phyloP scores from a whole-genome alignment of 2,797 vertebrate genomes.

The Sitta carolinensis region DNA sequence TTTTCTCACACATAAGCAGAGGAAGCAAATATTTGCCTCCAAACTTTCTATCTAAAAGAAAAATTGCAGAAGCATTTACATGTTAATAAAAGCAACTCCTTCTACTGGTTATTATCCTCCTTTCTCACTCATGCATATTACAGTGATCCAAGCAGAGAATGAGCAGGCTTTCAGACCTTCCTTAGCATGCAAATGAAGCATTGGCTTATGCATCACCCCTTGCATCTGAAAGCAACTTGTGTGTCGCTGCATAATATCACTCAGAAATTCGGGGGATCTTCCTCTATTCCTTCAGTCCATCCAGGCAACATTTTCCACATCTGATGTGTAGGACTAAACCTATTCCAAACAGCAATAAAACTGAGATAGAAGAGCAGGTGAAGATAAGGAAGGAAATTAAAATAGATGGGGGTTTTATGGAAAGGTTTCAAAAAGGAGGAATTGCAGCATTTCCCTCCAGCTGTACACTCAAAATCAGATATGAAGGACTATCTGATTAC shows the following conservation, averaged over 20 bases:
- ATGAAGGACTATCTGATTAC: conserved; percentile 23
- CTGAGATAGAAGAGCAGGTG: not conserved
- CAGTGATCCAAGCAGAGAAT: conserved; percentile 35
- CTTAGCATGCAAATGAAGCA: conserved; percentile 58
- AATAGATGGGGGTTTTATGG: not conserved
- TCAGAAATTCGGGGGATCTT: not conserved
- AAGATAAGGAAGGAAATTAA: conserved; percentile 41
- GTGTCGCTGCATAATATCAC: not conserved
- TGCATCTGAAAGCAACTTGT: conserved; percentile 19
- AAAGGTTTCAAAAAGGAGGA: not conserved
- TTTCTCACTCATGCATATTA: conserved; percentile 61
- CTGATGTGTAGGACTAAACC: not conserved
- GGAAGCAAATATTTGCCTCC: conserved; percentile 32
- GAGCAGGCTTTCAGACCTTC: conserved; percentile 45
- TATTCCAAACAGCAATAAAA: conserved; percentile 3
- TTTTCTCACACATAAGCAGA: conserved; percentile 3
- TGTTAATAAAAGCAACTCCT: conserved; percentile 61
- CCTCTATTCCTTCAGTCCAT: not conserved
- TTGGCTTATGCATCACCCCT: not conserved
- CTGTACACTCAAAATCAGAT: conserved; percentile 36
- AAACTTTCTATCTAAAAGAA: conserved; percentile 14
- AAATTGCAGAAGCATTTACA: conserved; percentile 31
- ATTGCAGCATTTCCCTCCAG: not conserved
- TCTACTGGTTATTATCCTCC: conserved; percentile 59
- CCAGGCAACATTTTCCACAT: not conserved